Evolutionary conservation across 1,140 invertebrate species (phyloP).

Genomic region (Patella vulgata): DNA sequence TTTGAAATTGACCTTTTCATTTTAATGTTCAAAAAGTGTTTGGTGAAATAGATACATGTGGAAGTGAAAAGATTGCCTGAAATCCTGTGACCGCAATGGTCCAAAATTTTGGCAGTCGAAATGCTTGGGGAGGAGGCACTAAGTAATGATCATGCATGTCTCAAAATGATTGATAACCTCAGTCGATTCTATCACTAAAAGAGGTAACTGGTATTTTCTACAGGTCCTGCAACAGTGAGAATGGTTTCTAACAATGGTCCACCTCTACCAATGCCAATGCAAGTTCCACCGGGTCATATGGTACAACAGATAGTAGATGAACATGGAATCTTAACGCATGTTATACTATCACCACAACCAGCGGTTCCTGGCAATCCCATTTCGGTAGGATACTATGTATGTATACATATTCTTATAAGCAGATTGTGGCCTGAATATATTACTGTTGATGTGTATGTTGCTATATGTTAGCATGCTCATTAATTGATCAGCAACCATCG

Average conservation of each 20-base stretch:
- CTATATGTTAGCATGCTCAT: constrained; percentile 1
- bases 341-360: constrained; percentile 81
- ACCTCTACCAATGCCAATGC: constrained; percentile 84
- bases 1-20: too few relatives aligned
- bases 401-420: constrained; percentile 36
- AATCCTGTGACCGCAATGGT: too few relatives aligned
- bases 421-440: neutral
- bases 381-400: constrained; percentile 61
- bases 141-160: too few relatives aligned
- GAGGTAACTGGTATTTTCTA: too few relatives aligned
- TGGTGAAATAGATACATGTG: too few relatives aligned
- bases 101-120: too few relatives aligned
- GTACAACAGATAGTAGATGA: constrained; percentile 91
- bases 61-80: too few relatives aligned
- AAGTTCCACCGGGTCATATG: constrained; percentile 88
- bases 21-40: too few relatives aligned
- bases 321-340: constrained; percentile 82
- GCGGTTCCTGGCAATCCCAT: constrained; percentile 55
- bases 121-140: too few relatives aligned
- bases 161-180: too few relatives aligned
- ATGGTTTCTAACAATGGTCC: constrained; percentile 85
- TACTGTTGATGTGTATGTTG: neutral
- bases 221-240: constrained; percentile 81
- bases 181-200: too few relatives aligned
- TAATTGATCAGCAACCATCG: neutral